These are phyloP conservation scores for Miichthys miiuy DNA, from an alignment of 2,797 vertebrate genomes.

Conservation along the genomic window DNA sequence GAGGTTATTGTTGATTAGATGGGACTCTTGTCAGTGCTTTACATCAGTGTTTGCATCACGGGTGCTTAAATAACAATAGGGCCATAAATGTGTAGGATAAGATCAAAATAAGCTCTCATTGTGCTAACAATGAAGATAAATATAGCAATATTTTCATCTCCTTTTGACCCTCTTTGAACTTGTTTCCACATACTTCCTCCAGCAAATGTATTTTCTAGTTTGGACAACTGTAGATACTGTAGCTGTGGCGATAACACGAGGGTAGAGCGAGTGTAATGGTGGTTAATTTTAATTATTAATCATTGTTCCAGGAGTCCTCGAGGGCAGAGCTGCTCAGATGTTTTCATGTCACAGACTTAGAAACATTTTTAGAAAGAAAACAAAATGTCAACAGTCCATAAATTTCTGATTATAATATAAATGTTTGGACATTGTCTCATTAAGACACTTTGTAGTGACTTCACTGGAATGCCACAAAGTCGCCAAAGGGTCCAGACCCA, in stretches of 20 bases:
- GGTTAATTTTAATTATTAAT: conserved; percentile 67
- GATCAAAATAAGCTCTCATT: neutral
- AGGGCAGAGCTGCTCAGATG: conserved; percentile 13
- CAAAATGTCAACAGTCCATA: neutral
- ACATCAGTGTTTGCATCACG: conserved; percentile 11
- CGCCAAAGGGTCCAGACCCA: neutral
- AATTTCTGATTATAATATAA: neutral
- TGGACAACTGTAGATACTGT: conserved; percentile 5
- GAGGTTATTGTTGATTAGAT: conserved; percentile 17
- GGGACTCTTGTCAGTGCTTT: neutral
- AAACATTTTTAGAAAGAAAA: neutral
- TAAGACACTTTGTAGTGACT: neutral
- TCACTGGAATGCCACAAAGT: conserved; percentile 23
- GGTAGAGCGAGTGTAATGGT: conserved; percentile 30
- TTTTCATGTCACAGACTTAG: neutral
- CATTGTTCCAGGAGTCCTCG: conserved; percentile 40
- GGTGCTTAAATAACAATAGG: conserved; percentile 1
- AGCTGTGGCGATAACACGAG: neutral
- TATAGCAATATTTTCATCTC: neutral
- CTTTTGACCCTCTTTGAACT: neutral
- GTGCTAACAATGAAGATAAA: neutral
- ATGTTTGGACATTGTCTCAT: neutral
- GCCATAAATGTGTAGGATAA: neutral
- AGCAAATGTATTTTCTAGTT: conserved; percentile 26
- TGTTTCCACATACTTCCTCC: conserved; percentile 22